These are phyloP conservation scores for Emydura subglobosa DNA, from an alignment of 2,113 vertebrate genomes.

Conservation along the genomic window DNA sequence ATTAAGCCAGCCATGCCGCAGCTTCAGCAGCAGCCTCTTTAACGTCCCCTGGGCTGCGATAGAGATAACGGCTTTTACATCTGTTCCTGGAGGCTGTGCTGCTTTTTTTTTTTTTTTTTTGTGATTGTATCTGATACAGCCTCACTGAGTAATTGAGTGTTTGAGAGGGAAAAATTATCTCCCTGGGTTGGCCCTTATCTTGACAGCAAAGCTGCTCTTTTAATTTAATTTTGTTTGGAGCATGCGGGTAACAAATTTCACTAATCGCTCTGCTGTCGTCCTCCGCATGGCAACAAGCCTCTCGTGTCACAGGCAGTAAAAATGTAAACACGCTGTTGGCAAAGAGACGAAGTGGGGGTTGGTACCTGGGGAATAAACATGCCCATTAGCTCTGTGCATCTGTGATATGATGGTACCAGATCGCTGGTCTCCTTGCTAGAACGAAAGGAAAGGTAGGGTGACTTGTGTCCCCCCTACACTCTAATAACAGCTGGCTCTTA, in stretches of 20 bases:
- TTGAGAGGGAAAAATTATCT: conserved; percentile 86
- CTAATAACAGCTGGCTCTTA: not conserved
- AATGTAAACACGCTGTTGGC: conserved; percentile 38
- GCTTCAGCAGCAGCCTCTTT: conserved; percentile 1
- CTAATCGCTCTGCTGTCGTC: conserved; percentile 82
- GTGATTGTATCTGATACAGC: conserved; percentile 80
- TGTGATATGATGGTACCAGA: fast-evolving
- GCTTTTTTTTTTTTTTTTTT: conserved; percentile 1
- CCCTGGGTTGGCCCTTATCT: conserved; percentile 84
- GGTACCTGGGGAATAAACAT: not conserved
- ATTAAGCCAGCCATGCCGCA: not conserved
- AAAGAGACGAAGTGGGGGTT: not conserved
- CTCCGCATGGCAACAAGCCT: conserved; percentile 79
- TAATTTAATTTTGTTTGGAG: conserved; percentile 87
- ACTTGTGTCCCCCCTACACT: fast-evolving
- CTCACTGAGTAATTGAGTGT: conserved; percentile 84
- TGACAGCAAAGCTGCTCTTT: conserved; percentile 85
- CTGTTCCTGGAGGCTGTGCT: conserved; percentile 74
- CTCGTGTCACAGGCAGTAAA: conserved; percentile 75
- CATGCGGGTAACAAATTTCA: conserved; percentile 84
- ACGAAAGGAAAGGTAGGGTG: not conserved
- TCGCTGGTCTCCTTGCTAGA: not conserved
- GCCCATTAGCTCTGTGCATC: fast-evolving
- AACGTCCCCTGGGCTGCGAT: conserved; percentile 48
- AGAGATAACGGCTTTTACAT: conserved; percentile 77